phyloP scores from a whole-genome alignment of 2,113 vertebrate genomes.

The Corythornis madagascariensis region DNA sequence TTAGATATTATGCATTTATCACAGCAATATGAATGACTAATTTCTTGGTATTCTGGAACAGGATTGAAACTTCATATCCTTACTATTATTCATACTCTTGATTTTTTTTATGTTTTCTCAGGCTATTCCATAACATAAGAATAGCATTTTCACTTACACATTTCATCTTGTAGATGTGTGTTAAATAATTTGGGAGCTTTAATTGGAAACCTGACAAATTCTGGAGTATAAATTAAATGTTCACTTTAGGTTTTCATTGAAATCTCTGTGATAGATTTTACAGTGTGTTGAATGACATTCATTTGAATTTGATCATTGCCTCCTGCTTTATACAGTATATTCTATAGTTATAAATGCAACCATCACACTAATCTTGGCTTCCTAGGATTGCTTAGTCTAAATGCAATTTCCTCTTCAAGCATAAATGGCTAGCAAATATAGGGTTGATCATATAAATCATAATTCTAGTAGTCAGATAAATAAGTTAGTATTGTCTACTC shows the following conservation, averaged over 20 bases:
- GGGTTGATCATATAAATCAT: not conserved
- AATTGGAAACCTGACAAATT: not conserved
- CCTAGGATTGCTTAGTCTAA: not conserved
- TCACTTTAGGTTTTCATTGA: constrained; percentile 15
- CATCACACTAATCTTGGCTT: not conserved
- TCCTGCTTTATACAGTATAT: not conserved
- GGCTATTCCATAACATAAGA: not conserved
- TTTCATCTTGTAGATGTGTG: not conserved
- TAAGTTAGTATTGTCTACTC: not conserved
- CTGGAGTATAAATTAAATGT: not conserved
- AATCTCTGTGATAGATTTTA: not conserved
- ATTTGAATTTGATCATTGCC: not conserved
- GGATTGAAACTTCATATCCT: not conserved
- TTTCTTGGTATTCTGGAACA: not conserved
- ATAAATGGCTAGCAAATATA: not conserved
- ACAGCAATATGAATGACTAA: not conserved
- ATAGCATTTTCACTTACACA: not conserved
- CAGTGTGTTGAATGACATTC: not conserved
- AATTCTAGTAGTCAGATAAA: not conserved
- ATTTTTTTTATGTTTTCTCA: not conserved
- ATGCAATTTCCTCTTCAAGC: not conserved
- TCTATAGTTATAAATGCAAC: not conserved
- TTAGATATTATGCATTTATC: not conserved
- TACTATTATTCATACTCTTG: not conserved
- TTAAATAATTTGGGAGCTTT: not conserved